Evolutionary conservation across 2,113 vertebrate genomes (phyloP).

Genomic region (Daboia siamensis): DNA sequence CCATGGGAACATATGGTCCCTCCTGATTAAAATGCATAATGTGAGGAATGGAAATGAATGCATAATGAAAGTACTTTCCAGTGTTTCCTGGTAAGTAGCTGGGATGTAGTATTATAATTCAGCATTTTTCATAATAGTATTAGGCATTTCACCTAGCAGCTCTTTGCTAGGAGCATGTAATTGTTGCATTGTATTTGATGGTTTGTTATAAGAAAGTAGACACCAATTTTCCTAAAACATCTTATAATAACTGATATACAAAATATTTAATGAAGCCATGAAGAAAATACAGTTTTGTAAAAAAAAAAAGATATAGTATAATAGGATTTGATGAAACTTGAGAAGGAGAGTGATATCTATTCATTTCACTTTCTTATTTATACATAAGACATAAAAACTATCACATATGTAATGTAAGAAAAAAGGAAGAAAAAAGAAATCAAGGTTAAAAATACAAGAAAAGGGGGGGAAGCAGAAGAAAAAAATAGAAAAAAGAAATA

Average conservation of each 20-base stretch:
- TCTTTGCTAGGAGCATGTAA: not conserved
- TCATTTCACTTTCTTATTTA: not conserved
- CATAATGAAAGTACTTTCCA: slow-evolving; percentile 13
- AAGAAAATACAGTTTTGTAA: not conserved
- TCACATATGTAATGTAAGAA: not conserved
- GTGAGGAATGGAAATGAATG: slow-evolving; percentile 28
- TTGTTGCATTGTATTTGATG: not conserved
- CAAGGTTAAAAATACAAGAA: not conserved
- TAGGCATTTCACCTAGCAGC: not conserved
- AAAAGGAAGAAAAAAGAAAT: not conserved
- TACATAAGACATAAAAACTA: not conserved
- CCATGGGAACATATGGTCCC: slow-evolving; percentile 37
- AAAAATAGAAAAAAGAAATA: not conserved
- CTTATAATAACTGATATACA: not conserved
- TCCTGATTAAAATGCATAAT: slow-evolving; percentile 34
- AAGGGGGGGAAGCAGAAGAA: not conserved
- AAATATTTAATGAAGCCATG: not conserved
- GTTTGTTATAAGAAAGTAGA: not conserved
- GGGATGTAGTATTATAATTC: not conserved
- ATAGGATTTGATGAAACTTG: not conserved
- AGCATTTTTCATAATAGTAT: not conserved
- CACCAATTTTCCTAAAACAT: not conserved
- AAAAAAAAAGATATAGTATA: not conserved
- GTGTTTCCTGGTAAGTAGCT: not conserved
- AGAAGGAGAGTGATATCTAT: not conserved